These are phyloP conservation scores for Thalassoma bifasciatum DNA, from an alignment of 2,113 vertebrate genomes.

Conservation along the genomic window DNA sequence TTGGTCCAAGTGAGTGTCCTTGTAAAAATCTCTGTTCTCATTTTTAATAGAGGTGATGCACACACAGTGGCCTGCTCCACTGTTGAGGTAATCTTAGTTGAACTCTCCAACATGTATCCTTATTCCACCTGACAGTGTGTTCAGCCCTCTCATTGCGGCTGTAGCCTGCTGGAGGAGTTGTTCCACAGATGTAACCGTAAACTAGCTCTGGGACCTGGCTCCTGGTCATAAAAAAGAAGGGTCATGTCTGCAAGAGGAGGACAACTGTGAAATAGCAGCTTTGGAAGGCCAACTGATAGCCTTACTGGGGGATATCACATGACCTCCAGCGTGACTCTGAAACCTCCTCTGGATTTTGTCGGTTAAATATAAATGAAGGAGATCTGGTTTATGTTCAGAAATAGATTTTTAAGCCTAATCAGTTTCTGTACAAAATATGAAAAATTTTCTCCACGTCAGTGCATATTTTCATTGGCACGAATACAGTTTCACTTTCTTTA, in stretches of 20 bases:
- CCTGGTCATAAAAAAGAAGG: slow-evolving; percentile 22
- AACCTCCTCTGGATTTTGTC: slow-evolving; percentile 20
- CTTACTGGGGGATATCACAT: slow-evolving; percentile 18
- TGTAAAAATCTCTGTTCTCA: not conserved
- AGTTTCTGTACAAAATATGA: not conserved
- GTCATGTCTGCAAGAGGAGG: slow-evolving; percentile 39
- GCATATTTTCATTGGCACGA: not conserved
- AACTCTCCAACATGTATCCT: not conserved
- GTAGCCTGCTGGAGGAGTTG: slow-evolving; percentile 1
- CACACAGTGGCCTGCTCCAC: not conserved
- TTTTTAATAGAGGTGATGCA: not conserved
- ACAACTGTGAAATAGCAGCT: slow-evolving; percentile 36
- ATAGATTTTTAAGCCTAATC: not conserved
- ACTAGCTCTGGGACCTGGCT: slow-evolving; percentile 39
- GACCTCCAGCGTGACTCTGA: slow-evolving; percentile 31
- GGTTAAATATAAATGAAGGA: not conserved
- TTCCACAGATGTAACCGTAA: slow-evolving; percentile 44
- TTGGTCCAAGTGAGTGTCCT: not conserved
- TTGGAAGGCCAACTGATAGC: slow-evolving; percentile 34
- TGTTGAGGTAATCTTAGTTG: not conserved
- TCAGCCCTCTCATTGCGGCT: slow-evolving; percentile 24
- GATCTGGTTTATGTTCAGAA: not conserved
- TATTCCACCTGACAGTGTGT: not conserved
- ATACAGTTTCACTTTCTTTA: not conserved
- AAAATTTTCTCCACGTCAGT: not conserved